Percentiles rank a stretch among this genome's conserved stretches.
Conservation (phyloP, 2,888 invertebrate genomes). For the Tortricodes alternella region DNA sequence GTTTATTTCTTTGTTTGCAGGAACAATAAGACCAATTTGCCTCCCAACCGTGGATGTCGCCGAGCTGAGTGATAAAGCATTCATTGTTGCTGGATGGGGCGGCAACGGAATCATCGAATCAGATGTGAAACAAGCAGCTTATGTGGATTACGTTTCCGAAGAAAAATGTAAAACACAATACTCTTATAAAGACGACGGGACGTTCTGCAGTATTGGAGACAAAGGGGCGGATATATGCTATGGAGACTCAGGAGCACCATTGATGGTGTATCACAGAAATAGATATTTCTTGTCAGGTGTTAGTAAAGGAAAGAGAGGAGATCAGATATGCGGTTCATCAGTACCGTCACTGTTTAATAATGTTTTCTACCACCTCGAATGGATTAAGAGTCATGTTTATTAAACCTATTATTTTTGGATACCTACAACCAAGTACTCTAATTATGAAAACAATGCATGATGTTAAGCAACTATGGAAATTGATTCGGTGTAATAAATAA, state of each 20-base stretch:
- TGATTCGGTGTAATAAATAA: no score
- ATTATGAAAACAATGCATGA: no score
- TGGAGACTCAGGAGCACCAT: slow-evolving; percentile 20
- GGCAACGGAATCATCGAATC: slow-evolving; percentile 8
- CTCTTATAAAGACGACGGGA: slow-evolving; percentile 8
- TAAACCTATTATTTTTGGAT: neutral
- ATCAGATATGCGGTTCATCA: slow-evolving; percentile 4
- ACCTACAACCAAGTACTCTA: no score
- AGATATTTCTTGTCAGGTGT: slow-evolving; percentile 16
- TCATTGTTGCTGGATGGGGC: slow-evolving; percentile 23
- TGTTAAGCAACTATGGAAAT: no score
- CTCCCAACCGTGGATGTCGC: slow-evolving; percentile 11
- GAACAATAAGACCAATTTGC: slow-evolving; percentile 12
- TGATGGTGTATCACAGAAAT: neutral
- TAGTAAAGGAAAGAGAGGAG: slow-evolving; percentile 3
- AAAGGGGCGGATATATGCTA: slow-evolving; percentile 19
- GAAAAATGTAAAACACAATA: slow-evolving; percentile 7
- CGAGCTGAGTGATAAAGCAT: neutral
- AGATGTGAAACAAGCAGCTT: slow-evolving; percentile 10
- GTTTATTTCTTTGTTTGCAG: neutral
- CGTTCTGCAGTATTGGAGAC: slow-evolving; percentile 15
- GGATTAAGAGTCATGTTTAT: slow-evolving; percentile 8
- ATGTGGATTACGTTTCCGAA: slow-evolving; percentile 8
- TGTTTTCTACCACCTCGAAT: slow-evolving; percentile 16
- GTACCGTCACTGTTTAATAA: slow-evolving; percentile 21